phyloP scores from a whole-genome alignment of 2,797 vertebrate species.

The Zonotrichia albicollis region DNA sequence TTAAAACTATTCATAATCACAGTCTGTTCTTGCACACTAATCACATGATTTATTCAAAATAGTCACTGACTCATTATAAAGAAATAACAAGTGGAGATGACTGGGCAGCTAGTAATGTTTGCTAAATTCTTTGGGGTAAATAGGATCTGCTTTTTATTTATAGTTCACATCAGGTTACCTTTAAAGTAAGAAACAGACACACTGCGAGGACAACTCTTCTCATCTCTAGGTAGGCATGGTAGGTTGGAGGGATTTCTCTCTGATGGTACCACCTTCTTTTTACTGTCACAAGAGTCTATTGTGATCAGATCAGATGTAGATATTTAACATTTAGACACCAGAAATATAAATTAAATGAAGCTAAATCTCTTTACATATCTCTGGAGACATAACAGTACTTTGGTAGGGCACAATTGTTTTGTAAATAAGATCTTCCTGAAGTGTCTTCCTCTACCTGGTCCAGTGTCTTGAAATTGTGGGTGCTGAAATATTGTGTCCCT shows the following conservation, averaged over 20 bases:
- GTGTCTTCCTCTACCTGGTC: background rate
- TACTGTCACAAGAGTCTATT: background rate
- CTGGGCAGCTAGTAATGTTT: slow-evolving; percentile 16
- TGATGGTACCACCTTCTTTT: background rate
- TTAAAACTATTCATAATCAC: background rate
- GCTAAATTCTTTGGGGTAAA: slow-evolving; percentile 3
- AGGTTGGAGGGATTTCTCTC: background rate
- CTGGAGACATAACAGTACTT: background rate
- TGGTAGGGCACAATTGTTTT: background rate
- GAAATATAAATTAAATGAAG: background rate
- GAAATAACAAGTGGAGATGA: slow-evolving; percentile 7
- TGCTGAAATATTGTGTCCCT: background rate
- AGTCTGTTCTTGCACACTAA: background rate
- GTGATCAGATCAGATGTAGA: background rate
- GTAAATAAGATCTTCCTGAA: background rate
- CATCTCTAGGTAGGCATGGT: background rate
- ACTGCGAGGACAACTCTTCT: background rate
- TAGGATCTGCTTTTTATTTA: slow-evolving; percentile 36
- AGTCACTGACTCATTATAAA: slow-evolving; percentile 7
- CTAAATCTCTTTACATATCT: background rate
- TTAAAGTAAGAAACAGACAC: background rate
- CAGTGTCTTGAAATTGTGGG: background rate
- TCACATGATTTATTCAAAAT: background rate
- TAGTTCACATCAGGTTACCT: background rate
- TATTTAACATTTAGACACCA: background rate